phyloP scores from a whole-genome alignment of 1,140 invertebrate genomes.

The Harpegnathos saltator region DNA sequence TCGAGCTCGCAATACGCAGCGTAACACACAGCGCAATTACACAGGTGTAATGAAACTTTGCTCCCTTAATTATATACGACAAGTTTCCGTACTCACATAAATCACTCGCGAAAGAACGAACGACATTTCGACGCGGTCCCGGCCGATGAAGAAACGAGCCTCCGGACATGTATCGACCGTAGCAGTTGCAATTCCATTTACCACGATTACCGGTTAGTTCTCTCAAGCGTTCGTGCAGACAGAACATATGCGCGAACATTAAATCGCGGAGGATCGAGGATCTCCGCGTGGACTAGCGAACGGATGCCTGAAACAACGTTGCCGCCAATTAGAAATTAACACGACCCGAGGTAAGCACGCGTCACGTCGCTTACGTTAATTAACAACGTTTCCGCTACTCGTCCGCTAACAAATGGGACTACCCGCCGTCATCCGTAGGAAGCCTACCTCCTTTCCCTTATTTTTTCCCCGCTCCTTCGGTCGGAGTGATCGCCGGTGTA shows the following conservation, averaged over 20 bases:
- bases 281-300: background rate
- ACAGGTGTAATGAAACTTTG: no score
- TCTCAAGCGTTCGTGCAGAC: no score
- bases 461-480: background rate
- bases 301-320: background rate
- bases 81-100: no score
- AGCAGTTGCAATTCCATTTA: no score
- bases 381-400: background rate
- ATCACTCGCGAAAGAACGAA: no score
- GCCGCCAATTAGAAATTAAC: constrained; percentile 17
- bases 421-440: background rate
- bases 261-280: background rate
- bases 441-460: constrained; percentile 1
- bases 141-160: no score
- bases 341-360: background rate
- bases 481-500: background rate
- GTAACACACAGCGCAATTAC: no score
- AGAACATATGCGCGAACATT: background rate
- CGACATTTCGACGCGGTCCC: no score
- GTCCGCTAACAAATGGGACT: background rate
- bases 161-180: no score
- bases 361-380: constrained; percentile 44
- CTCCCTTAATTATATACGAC: no score
- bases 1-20: background rate
- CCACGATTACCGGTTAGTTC: no score